phyloP scores from a whole-genome alignment of 2,888 invertebrate genomes.

The Mayetiola destructor region DNA sequence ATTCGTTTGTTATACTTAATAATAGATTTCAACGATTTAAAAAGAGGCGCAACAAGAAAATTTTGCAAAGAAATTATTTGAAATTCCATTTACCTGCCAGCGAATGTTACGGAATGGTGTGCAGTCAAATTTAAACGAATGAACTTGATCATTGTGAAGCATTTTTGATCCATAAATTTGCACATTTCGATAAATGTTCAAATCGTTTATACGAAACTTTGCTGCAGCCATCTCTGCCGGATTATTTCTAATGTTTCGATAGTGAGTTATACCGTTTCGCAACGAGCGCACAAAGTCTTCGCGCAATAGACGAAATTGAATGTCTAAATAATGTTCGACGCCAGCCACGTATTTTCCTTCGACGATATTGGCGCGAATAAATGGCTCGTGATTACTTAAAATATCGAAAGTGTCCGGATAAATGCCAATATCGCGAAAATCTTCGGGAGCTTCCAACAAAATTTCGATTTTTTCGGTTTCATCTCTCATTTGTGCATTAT shows the following conservation, averaged over 20 bases:
- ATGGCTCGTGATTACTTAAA: slow-evolving; percentile 4
- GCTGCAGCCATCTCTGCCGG: not conserved
- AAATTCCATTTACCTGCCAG: slow-evolving; percentile 9
- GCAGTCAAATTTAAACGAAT: slow-evolving; percentile 5
- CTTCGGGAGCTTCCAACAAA: slow-evolving; percentile 7
- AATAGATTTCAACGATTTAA: not conserved
- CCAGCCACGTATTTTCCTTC: slow-evolving; percentile 15
- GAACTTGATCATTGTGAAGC: not conserved
- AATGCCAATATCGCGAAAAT: not conserved
- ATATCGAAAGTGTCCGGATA: not conserved
- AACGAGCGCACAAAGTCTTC: slow-evolving; percentile 62
- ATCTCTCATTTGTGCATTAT: not conserved
- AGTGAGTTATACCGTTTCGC: slow-evolving; percentile 35
- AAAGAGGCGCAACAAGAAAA: not conserved
- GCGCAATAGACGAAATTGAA: slow-evolving; percentile 56
- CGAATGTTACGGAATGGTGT: slow-evolving; percentile 1
- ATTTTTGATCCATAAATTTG: not conserved
- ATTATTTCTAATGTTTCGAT: not conserved
- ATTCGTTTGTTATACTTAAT: slow-evolving; percentile 9
- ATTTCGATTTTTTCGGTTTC: slow-evolving; percentile 2
- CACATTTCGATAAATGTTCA: slow-evolving; percentile 11
- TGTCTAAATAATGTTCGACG: slow-evolving; percentile 52
- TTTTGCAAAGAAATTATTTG: not conserved
- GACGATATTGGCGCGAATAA: slow-evolving; percentile 13
- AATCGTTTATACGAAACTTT: slow-evolving; percentile 8